Evolutionary conservation across 1,140 invertebrate species (phyloP), one percentile per base, ranked within the genome.

Genomic region (Cotesia vestalis): DNA sequence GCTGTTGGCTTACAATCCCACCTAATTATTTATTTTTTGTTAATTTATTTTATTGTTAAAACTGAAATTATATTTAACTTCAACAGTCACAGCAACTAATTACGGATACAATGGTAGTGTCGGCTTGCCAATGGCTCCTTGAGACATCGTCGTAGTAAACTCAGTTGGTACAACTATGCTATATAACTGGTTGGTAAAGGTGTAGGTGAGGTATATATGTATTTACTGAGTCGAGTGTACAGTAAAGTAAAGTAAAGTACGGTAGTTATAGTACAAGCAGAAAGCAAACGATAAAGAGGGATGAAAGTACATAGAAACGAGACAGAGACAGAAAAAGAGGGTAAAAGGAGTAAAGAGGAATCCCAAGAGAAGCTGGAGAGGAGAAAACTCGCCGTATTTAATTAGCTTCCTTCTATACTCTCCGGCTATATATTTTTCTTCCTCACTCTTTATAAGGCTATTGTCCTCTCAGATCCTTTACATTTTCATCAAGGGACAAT

Each of bases 301-400:
- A 27, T 27, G 1, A 27, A 27, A 27, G 27, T 27, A 27, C 27
- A 27, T 27, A 27, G 27, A 27, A 27, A 27, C 1, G 27, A 27
- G 27, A 27, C 27, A 27, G 63, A 66, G 40, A 66, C 14, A 62
- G 27, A 66, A 20, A 63, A 12, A 36, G 34, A 63, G 51, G 17
- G 14, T 6, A 53, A 11, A 20, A 46, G 40, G 40, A 9, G 40
- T 6, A 46, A 46, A 9, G 40, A 46, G 40, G 40, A 46, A 9
- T 46, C 40, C 40, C 40, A 9, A 6, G 14, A 38, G 17, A 38
- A 51, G 27, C 38, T 38, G 36, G 40, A 36, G 60, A 55, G 11
- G 72, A 73, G 73, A 69, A 73, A 73, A 73, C 72, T 53, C 68
- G 59, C 64, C 62, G 62, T 71, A 66, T 71, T 71, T 66, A 71